Evolutionary conservation across 2,797 vertebrate species (phyloP).

Genomic region (Poeciliopsis presidionis): DNA sequence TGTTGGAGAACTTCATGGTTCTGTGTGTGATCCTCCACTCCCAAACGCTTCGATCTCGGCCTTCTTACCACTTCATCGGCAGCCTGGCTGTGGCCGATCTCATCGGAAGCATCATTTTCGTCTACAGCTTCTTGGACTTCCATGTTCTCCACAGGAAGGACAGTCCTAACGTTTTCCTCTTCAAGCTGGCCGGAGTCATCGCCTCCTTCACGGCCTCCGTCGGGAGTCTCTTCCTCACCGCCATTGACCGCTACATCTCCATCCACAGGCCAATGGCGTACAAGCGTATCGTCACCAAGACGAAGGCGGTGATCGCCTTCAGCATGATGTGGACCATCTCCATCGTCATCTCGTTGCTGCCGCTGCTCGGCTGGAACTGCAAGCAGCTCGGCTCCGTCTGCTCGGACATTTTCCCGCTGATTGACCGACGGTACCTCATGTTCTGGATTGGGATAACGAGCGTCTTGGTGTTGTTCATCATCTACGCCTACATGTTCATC

Average conservation of each 20-base stretch:
- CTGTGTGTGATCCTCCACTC: slow-evolving; percentile 96
- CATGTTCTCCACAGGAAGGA: slow-evolving; percentile 98
- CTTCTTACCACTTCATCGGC: slow-evolving; percentile 98
- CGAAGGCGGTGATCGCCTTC: slow-evolving; percentile 94
- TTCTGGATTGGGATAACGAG: slow-evolving; percentile 97
- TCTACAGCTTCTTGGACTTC: slow-evolving; percentile 99
- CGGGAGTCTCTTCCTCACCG: slow-evolving; percentile 97
- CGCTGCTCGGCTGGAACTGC: slow-evolving; percentile 98
- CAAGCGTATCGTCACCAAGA: slow-evolving; percentile 95
- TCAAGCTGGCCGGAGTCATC: slow-evolving; percentile 96
- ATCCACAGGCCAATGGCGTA: slow-evolving; percentile 96
- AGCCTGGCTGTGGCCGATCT: slow-evolving; percentile 97
- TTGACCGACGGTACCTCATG: slow-evolving; percentile 95
- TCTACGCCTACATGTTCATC: slow-evolving; percentile 98
- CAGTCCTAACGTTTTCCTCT: slow-evolving; percentile 92
- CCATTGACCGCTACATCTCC: slow-evolving; percentile 97
- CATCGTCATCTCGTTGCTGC: slow-evolving; percentile 92
- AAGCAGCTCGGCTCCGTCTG: slow-evolving; percentile 92
- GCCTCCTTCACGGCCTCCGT: slow-evolving; percentile 98
- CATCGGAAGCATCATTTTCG: slow-evolving; percentile 96
- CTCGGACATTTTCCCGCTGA: slow-evolving; percentile 97
- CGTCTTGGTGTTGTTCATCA: slow-evolving; percentile 92
- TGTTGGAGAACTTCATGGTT: slow-evolving; percentile 95
- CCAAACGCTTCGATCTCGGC: slow-evolving; percentile 91
- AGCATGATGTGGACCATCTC: slow-evolving; percentile 97